Percentiles rank a stretch among this genome's conserved stretches.
phyloP scores from a whole-genome alignment of 2,797 vertebrate species.

The Miichthys miiuy region DNA sequence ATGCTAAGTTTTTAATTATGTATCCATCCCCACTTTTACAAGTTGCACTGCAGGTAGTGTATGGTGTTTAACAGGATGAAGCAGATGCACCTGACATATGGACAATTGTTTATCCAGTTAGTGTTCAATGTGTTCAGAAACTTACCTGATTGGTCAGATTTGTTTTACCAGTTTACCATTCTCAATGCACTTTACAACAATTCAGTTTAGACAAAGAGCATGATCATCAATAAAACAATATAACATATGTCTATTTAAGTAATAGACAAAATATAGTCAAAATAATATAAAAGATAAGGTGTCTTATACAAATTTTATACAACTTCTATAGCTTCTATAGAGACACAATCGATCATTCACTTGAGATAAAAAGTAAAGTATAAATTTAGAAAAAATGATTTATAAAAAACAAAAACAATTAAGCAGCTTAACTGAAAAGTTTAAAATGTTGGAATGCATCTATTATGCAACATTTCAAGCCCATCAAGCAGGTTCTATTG shows the following conservation, averaged over 20 bases:
- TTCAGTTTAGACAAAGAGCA: slow-evolving; percentile 24
- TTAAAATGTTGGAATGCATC: not conserved
- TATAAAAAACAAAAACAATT: not conserved
- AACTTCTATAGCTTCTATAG: not conserved
- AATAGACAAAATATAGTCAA: too few species aligned
- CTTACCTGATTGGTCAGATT: slow-evolving; percentile 37
- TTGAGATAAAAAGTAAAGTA: not conserved
- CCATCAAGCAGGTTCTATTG: slow-evolving; percentile 6
- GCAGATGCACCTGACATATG: slow-evolving; percentile 68
- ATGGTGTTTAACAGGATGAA: slow-evolving; percentile 29
- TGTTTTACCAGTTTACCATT: slow-evolving; percentile 27
- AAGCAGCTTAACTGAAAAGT: slow-evolving; percentile 9
- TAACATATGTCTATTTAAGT: slow-evolving; percentile 5
- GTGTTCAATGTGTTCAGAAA: slow-evolving; percentile 30
- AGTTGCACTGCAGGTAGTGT: slow-evolving; percentile 14
- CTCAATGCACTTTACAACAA: not conserved
- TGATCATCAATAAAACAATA: not conserved
- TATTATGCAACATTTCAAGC: not conserved
- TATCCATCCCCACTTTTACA: slow-evolving; percentile 12
- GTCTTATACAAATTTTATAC: not conserved
- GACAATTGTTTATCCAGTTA: slow-evolving; percentile 57
- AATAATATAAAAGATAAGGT: too few species aligned
- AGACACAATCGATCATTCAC: not conserved
- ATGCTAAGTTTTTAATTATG: slow-evolving; percentile 41
- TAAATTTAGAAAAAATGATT: not conserved